Percentiles rank a stretch among this genome's conserved stretches.
Conservation (phyloP, 1,140 invertebrate species). For the Hermatobates lingyangjiaoensis region DNA sequence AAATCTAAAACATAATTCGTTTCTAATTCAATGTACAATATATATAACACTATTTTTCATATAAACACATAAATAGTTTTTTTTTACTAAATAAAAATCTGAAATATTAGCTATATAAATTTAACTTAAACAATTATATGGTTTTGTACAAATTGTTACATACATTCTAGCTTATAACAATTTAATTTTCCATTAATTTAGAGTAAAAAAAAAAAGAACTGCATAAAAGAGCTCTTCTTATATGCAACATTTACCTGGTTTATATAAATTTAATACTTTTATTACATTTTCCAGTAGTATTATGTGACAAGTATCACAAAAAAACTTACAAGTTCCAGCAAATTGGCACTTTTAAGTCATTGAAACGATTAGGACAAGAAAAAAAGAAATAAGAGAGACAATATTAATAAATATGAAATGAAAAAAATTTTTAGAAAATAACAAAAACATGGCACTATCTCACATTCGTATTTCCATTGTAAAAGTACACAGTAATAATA, state of each 20-base stretch:
- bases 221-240: neutral
- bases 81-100: constrained; percentile 14
- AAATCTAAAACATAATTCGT: constrained; percentile 6
- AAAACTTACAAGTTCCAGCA: too few species aligned
- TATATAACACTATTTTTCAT: constrained; percentile 13
- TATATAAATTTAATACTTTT: neutral
- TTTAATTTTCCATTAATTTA: neutral
- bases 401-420: too few species aligned
- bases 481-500: too few species aligned
- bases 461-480: too few species aligned
- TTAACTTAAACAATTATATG: constrained; percentile 9
- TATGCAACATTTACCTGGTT: constrained; percentile 1
- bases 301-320: neutral
- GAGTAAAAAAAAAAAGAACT: neutral
- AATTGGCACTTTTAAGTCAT: too few species aligned
- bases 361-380: too few species aligned
- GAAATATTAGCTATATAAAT: constrained; percentile 8
- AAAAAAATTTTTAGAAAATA: too few species aligned
- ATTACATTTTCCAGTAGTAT: neutral
- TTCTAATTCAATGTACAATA: constrained; percentile 13
- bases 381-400: too few species aligned
- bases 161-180: constrained; percentile 1
- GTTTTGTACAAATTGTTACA: constrained; percentile 13
- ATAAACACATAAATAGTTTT: constrained; percentile 14
- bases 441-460: too few species aligned